Evolutionary conservation across 2,888 invertebrate species (phyloP), one percentile per base, ranked within the genome.

Genomic region (Drosophila atroscutellata): DNA sequence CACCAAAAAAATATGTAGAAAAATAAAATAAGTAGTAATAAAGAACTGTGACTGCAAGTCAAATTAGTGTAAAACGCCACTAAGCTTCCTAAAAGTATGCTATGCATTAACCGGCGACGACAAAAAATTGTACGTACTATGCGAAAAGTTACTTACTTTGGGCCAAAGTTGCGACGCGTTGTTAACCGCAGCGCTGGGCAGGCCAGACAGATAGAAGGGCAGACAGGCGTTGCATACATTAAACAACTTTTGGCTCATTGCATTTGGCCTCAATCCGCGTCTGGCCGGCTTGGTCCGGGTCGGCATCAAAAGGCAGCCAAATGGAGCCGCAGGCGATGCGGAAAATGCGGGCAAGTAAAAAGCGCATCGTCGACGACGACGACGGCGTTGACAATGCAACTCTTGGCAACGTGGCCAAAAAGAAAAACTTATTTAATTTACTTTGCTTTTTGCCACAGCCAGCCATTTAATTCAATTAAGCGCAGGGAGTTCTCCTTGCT

Each of bases 401-500:
- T 90, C 89, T 90, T 83, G 89, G 80, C 72, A 69, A 67, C 79
- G 72, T 75, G 77, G 77, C 83, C 90, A 87, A 86, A 86, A 86
- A 82, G 84, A 69, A 90, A 87, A 92, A 91, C 92, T 92, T 91
- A 92, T 92, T 92, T 91, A 92, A 91, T 91, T 91, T 92, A 91
- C 92, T 91, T 90, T 91, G 91, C 86, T 92, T 92, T 91, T 91
- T 85, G 90, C 91, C 84, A 69, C 87, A 86, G 84, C 72, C 82
- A 89, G 88, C 92, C 80, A 92, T 92, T 91, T 92, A 92, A 91
- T 91, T 91, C 92, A 91, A 91, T 91, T 91, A 92, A 90, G 83
- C 75, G 80, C 77, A 39, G 84, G 86, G 89, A 84, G 79, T 79
- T 68, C 79, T 56, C 67, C 68, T 69, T 71, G 36, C 26, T 26